These are phyloP conservation scores for Xanthorhoe spadicearia DNA, from an alignment of 2,888 invertebrate species.

Conservation along the genomic window DNA sequence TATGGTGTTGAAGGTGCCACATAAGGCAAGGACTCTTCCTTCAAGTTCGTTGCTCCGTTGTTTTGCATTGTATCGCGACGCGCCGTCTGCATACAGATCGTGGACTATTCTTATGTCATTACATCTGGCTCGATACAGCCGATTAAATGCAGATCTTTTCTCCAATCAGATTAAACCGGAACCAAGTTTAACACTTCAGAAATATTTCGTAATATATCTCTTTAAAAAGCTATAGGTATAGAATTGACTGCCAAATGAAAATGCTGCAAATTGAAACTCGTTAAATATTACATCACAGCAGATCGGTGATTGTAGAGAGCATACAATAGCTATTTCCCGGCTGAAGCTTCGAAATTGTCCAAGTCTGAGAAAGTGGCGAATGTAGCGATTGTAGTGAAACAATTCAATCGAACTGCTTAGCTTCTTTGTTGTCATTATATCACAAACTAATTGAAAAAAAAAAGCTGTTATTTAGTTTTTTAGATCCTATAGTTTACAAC, in stretches of 20 bases:
- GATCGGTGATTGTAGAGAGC: slow-evolving; percentile 40
- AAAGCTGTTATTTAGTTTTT: slow-evolving; percentile 42
- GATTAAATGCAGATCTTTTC: slow-evolving; percentile 20
- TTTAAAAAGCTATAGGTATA: neutral
- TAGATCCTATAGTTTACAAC: neutral
- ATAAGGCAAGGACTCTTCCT: slow-evolving; percentile 75
- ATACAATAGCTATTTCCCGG: slow-evolving; percentile 52
- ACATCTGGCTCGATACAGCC: slow-evolving; percentile 32
- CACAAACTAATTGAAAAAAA: slow-evolving; percentile 46
- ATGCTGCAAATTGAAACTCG: slow-evolving; percentile 3
- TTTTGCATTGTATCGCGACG: slow-evolving; percentile 71
- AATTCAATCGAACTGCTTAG: slow-evolving; percentile 49
- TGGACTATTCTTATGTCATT: slow-evolving; percentile 43
- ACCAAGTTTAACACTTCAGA: neutral
- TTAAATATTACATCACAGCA: slow-evolving; percentile 19
- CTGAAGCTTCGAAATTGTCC: slow-evolving; percentile 60
- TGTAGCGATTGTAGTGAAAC: slow-evolving; percentile 46
- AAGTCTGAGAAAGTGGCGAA: slow-evolving; percentile 69
- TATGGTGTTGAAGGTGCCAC: slow-evolving; percentile 62
- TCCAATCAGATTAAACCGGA: neutral
- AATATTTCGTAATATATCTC: neutral
- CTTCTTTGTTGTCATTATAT: slow-evolving; percentile 48
- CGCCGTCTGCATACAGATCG: slow-evolving; percentile 74
- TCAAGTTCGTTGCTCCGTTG: slow-evolving; percentile 78
- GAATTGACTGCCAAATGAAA: slow-evolving; percentile 5